A percentile compares a stretch with the other conserved stretches of the same genome.
phyloP scores from a whole-genome alignment of 2,888 invertebrate genomes.

The Lithophane semibrunnea region DNA sequence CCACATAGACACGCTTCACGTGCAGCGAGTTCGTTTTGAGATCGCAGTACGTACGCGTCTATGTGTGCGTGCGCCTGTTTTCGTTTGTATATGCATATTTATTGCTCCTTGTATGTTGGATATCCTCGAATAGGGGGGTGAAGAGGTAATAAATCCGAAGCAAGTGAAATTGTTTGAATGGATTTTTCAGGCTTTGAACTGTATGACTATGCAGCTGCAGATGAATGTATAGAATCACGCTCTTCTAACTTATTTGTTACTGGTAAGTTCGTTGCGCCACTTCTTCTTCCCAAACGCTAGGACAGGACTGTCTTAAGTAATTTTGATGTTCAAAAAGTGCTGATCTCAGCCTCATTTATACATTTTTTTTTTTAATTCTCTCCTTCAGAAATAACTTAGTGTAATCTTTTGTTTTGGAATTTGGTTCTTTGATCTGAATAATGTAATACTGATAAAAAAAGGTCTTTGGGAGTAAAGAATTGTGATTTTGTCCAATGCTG shows the following conservation, averaged over 20 bases:
- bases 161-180: conserved; percentile 13
- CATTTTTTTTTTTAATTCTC: too few relatives aligned
- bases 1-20: neutral
- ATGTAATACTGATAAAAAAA: too few relatives aligned
- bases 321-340: neutral
- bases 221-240: too few relatives aligned
- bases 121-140: conserved; percentile 8
- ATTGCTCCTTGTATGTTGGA: conserved; percentile 32
- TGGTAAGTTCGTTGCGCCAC: neutral
- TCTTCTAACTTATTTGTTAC: neutral
- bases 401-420: neutral
- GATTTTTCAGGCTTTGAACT: neutral
- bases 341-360: neutral
- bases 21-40: neutral
- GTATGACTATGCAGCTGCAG: neutral
- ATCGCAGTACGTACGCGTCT: too few relatives aligned
- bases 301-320: neutral
- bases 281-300: neutral
- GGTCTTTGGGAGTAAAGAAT: neutral
- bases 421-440: neutral
- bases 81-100: conserved; percentile 42
- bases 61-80: neutral
- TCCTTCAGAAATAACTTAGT: neutral
- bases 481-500: neutral
- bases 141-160: conserved; percentile 34